Conservation (phyloP, 2,113 vertebrate species). For the Solenodon paradoxus region DNA sequence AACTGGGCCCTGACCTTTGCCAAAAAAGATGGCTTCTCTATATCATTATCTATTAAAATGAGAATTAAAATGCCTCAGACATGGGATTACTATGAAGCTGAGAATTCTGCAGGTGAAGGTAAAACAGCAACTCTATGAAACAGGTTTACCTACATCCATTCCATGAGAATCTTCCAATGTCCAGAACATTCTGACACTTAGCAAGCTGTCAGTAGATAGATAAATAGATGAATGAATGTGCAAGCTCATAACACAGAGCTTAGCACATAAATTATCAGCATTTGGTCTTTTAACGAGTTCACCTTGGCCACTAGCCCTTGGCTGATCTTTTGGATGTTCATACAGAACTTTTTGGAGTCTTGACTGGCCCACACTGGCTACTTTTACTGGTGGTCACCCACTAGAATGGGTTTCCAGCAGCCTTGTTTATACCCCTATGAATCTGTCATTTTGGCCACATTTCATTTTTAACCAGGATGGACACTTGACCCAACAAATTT, state of each 20-base stretch:
- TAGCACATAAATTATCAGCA: neutral
- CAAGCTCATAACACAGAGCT: neutral
- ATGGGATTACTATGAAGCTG: neutral
- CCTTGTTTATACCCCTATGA: neutral
- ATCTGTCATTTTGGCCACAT: neutral
- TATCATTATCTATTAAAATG: conserved; percentile 2
- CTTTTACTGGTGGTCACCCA: neutral
- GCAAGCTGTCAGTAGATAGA: neutral
- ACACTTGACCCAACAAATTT: neutral
- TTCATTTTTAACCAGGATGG: neutral
- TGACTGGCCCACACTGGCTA: neutral
- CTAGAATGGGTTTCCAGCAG: neutral
- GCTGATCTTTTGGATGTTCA: neutral
- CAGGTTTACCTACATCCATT: neutral
- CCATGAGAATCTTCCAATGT: neutral
- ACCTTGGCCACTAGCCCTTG: neutral
- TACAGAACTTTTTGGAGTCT: neutral
- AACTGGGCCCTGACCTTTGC: neutral
- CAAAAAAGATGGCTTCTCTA: neutral
- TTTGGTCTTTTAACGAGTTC: neutral
- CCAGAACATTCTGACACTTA: neutral
- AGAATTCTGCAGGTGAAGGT: neutral
- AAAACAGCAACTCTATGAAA: neutral
- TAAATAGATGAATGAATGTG: neutral
- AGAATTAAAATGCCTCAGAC: neutral